phyloP scores from a whole-genome alignment of 2,888 invertebrate genomes.

The Synergus umbraculus region DNA sequence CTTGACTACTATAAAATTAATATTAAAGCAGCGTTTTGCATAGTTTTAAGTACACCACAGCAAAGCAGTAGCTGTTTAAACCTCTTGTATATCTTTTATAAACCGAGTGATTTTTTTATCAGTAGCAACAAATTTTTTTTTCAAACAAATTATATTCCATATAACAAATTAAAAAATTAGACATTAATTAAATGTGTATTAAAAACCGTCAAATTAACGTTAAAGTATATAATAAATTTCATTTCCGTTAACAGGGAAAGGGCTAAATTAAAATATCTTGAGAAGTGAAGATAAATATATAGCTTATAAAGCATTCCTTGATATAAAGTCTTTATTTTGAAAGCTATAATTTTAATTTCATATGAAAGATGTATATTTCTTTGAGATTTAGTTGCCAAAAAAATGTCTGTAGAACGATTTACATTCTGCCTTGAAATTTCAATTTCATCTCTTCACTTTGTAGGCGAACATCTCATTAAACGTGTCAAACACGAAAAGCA shows the following conservation, averaged over 20 bases:
- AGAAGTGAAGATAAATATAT: neutral
- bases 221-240: too few species aligned
- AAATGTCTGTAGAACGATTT: neutral
- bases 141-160: too few species aligned
- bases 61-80: neutral
- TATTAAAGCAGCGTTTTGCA: neutral
- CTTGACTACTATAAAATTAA: neutral
- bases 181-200: too few species aligned
- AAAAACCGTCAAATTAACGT: too few species aligned
- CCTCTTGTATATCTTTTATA: too few species aligned
- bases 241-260: neutral
- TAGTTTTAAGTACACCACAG: neutral
- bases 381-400: neutral
- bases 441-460: conserved; percentile 11
- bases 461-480: conserved; percentile 15
- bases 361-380: neutral
- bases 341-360: neutral
- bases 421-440: neutral
- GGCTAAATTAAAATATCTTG: neutral
- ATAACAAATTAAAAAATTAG: too few species aligned
- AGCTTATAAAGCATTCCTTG: neutral
- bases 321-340: neutral
- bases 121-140: too few species aligned
- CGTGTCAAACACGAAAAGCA: conserved; percentile 4
- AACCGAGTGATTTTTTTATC: too few species aligned